A percentile compares a stretch with the other conserved stretches of the same genome.
These are phyloP conservation scores for Hippotragus niger DNA, from an alignment of 2,113 vertebrate species.

Conservation along the genomic window DNA sequence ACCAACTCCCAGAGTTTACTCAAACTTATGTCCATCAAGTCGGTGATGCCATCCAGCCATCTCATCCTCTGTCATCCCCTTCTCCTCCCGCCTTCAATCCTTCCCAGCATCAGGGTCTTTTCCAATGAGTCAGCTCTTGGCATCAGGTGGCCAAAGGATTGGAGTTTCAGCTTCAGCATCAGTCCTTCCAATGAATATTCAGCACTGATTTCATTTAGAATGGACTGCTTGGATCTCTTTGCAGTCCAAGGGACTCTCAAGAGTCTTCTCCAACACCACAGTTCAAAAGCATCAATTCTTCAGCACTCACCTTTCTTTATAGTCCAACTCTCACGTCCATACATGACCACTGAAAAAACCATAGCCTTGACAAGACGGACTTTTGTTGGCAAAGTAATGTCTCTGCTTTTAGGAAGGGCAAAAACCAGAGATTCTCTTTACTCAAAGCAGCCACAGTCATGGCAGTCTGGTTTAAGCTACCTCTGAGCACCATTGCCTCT, in stretches of 20 bases:
- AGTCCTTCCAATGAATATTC: background rate
- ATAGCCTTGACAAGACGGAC: fast-evolving
- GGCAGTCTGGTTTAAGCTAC: background rate
- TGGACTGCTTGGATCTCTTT: background rate
- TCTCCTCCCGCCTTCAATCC: fast-evolving
- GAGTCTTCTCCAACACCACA: background rate
- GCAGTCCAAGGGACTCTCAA: background rate
- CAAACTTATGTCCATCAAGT: background rate
- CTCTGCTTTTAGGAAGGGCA: background rate
- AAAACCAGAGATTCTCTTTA: background rate
- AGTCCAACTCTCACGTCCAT: background rate
- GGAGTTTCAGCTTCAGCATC: background rate
- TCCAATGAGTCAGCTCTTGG: background rate
- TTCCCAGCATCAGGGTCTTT: background rate
- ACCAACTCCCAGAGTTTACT: background rate
- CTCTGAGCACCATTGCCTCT: background rate
- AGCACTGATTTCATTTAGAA: background rate
- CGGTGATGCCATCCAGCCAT: background rate
- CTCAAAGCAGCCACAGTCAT: background rate
- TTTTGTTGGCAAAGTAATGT: background rate
- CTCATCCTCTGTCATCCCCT: fast-evolving
- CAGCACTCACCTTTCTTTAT: fast-evolving
- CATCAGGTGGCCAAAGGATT: background rate
- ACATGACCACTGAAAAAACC: background rate
- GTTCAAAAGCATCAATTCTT: background rate